These are phyloP conservation scores for Xanthia icteritia DNA, from an alignment of 2,888 invertebrate genomes.

Conservation along the genomic window DNA sequence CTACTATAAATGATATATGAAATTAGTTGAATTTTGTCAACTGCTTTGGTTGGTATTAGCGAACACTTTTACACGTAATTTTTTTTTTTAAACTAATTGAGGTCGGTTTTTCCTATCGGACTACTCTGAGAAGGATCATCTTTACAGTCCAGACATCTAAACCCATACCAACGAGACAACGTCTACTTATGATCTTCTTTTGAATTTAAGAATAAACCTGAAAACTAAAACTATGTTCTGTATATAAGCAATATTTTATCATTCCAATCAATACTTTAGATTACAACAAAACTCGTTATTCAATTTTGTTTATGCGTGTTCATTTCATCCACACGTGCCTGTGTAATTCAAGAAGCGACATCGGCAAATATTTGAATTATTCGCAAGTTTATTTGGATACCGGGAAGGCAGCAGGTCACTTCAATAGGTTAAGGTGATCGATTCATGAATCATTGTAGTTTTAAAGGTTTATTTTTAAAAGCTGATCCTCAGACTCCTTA, in stretches of 20 bases:
- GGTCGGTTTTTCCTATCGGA: too few species aligned
- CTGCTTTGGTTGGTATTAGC: too few species aligned
- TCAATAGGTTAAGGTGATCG: slow-evolving; percentile 1
- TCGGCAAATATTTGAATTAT: slow-evolving; percentile 27
- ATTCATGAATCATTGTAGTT: neutral
- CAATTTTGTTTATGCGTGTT: slow-evolving; percentile 23
- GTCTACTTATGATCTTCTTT: too few species aligned
- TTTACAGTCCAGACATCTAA: too few species aligned
- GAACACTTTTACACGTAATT: too few species aligned
- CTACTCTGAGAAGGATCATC: too few species aligned
- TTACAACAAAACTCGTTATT: neutral
- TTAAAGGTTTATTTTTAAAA: neutral
- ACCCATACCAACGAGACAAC: too few species aligned
- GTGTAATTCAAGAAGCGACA: slow-evolving; percentile 34
- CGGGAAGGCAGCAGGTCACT: slow-evolving; percentile 3
- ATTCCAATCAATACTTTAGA: neutral
- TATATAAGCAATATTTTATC: neutral
- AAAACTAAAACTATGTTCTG: neutral
- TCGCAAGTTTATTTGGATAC: slow-evolving; percentile 23
- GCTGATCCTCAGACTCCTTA: neutral
- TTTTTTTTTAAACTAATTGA: too few species aligned
- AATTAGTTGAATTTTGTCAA: too few species aligned
- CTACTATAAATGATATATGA: too few species aligned
- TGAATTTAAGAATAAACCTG: too few species aligned
- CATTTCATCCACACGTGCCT: slow-evolving; percentile 30